phyloP scores from a whole-genome alignment of 1,140 invertebrate species.

The Periplaneta americana region DNA sequence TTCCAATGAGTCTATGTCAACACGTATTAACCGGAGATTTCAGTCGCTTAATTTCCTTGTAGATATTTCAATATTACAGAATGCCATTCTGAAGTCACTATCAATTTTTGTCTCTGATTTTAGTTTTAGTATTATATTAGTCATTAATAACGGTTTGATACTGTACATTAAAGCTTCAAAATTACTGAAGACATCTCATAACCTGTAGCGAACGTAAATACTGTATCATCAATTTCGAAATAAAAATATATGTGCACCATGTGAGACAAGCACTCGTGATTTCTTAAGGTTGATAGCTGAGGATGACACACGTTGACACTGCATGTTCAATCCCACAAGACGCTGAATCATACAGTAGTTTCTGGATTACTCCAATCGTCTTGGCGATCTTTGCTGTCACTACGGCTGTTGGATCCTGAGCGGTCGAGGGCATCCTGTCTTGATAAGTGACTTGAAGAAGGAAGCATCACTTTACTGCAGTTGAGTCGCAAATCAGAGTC shows the following conservation, averaged over 20 bases:
- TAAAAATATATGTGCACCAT: not conserved
- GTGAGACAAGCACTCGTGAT: not conserved
- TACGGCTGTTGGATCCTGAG: not conserved
- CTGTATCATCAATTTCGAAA: not conserved
- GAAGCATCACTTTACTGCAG: not conserved
- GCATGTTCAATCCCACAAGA: not conserved
- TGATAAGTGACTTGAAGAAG: conserved; percentile 25
- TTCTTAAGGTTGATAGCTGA: not conserved
- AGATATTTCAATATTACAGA: too few species aligned
- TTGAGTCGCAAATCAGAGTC: not conserved
- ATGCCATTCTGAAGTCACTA: too few species aligned
- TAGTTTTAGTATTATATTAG: too few species aligned
- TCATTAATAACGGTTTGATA: too few species aligned
- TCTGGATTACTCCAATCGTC: conserved; percentile 13
- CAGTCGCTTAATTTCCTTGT: too few species aligned
- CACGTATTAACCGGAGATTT: too few species aligned
- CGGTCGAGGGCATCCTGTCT: conserved; percentile 32
- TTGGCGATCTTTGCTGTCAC: not conserved
- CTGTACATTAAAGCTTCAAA: not conserved
- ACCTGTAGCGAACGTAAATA: not conserved
- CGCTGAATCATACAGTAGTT: conserved; percentile 13
- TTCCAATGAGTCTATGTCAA: too few species aligned
- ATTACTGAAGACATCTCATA: too few species aligned
- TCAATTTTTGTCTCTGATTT: too few species aligned
- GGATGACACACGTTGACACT: not conserved